A percentile compares a stretch with the other conserved stretches of the same genome.
These are phyloP conservation scores for Melieria crassipennis DNA, from an alignment of 2,888 invertebrate genomes.

Conservation along the genomic window DNA sequence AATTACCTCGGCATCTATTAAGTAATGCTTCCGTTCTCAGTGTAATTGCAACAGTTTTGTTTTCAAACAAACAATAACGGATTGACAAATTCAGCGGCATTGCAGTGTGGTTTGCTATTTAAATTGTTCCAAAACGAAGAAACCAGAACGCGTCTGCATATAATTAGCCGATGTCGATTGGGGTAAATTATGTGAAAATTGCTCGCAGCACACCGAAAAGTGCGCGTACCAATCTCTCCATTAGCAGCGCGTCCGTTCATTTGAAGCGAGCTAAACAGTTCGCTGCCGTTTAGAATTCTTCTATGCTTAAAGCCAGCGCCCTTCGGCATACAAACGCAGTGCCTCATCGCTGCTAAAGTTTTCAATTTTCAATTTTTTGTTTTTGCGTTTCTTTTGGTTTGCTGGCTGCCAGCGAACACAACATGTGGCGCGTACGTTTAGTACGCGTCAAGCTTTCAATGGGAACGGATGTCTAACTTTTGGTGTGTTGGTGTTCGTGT, in stretches of 20 bases:
- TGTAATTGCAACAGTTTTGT: too few species aligned
- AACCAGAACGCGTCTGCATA: constrained; percentile 8
- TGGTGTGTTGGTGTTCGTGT: not conserved
- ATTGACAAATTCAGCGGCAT: too few species aligned
- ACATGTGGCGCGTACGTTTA: constrained; percentile 29
- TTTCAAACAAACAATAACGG: too few species aligned
- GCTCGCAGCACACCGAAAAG: not conserved
- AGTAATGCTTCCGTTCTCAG: too few species aligned
- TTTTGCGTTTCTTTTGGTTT: constrained; percentile 9
- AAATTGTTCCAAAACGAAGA: not conserved
- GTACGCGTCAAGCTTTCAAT: constrained; percentile 33
- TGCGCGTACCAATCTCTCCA: not conserved
- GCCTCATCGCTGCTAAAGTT: constrained; percentile 4
- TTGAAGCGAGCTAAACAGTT: too few species aligned
- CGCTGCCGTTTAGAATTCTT: not conserved
- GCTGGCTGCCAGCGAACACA: not conserved
- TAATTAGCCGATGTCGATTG: constrained; percentile 22
- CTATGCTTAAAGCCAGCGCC: constrained; percentile 11
- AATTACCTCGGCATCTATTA: too few species aligned
- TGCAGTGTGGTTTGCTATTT: too few species aligned
- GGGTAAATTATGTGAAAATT: constrained; percentile 23
- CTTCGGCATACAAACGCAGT: constrained; percentile 3
- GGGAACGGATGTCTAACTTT: constrained; percentile 9
- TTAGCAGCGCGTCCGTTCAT: too few species aligned
- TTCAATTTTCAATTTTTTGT: constrained; percentile 1